A percentile compares a stretch with the other conserved stretches of the same genome.
phyloP scores from a whole-genome alignment of 2,888 invertebrate genomes.

The Rhyacophila evoluta region DNA sequence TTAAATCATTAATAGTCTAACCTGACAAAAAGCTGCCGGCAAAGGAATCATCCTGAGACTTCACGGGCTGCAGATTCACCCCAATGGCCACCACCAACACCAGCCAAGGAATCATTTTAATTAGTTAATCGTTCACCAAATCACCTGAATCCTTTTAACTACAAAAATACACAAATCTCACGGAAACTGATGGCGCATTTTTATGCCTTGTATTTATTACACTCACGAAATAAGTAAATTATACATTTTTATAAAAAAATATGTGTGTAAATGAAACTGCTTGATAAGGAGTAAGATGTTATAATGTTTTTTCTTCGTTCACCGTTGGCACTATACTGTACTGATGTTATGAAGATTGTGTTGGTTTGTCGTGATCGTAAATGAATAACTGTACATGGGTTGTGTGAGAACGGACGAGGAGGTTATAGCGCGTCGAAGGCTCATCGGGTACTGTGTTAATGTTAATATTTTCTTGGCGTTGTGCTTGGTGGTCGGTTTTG shows the following conservation, averaged over 20 bases:
- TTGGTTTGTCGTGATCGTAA: background rate
- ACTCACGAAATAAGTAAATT: background rate
- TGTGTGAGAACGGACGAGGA: background rate
- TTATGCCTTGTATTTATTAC: background rate
- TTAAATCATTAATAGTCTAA: no score
- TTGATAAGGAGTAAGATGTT: background rate
- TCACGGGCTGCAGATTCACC: conserved; percentile 56
- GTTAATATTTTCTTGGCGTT: background rate
- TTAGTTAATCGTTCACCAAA: background rate
- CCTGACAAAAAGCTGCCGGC: conserved; percentile 87
- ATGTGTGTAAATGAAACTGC: background rate
- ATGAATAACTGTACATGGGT: background rate
- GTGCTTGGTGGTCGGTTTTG: background rate
- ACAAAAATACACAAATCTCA: background rate
- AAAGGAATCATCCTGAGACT: conserved; percentile 79
- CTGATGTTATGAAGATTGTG: background rate
- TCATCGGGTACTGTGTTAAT: conserved; percentile 4
- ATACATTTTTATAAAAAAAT: background rate
- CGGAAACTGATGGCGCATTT: background rate
- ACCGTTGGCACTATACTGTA: background rate
- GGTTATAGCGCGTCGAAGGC: background rate
- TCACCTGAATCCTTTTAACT: background rate
- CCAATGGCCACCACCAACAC: conserved; percentile 57
- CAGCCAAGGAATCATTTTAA: conserved; percentile 44
- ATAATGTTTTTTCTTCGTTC: background rate